These are phyloP conservation scores for Scopus umbretta DNA, from an alignment of 2,113 vertebrate species.

Conservation along the genomic window DNA sequence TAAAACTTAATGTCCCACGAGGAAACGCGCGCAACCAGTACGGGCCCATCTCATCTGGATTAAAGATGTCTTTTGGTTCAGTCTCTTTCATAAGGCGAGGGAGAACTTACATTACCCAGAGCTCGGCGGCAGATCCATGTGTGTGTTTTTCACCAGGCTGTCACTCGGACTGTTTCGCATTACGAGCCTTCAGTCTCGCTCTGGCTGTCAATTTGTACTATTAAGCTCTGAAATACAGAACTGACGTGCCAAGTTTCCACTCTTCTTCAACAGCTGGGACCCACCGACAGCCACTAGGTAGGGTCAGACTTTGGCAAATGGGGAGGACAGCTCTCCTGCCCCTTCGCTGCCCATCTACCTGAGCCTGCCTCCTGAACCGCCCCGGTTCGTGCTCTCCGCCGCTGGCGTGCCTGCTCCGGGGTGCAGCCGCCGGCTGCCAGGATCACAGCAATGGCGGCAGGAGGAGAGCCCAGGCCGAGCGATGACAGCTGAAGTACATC, in stretches of 20 bases:
- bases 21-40: not conserved
- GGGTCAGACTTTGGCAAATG: not conserved
- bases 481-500: not conserved
- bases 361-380: not conserved
- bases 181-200: not conserved
- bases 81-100: slow-evolving; percentile 18
- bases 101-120: slow-evolving; percentile 58
- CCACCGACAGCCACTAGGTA: not conserved
- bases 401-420: accelerated
- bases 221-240: slow-evolving; percentile 1
- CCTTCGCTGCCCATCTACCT: not conserved
- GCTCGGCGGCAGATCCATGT: not conserved
- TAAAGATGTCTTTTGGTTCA: slow-evolving; percentile 52
- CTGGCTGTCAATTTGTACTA: not conserved
- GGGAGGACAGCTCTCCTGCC: not conserved
- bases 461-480: not conserved
- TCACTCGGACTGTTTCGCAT: slow-evolving; percentile 14
- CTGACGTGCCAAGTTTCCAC: slow-evolving; percentile 4
- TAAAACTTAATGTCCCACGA: not conserved
- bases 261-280: not conserved
- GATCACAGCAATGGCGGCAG: not conserved
- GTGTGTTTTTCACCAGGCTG: slow-evolving; percentile 40
- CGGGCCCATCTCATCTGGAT: slow-evolving; percentile 33
- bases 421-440: not conserved
- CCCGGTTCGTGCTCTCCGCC: accelerated